Conservation (phyloP, 1,140 invertebrate genomes). For the Copidosoma floridanum region DNA sequence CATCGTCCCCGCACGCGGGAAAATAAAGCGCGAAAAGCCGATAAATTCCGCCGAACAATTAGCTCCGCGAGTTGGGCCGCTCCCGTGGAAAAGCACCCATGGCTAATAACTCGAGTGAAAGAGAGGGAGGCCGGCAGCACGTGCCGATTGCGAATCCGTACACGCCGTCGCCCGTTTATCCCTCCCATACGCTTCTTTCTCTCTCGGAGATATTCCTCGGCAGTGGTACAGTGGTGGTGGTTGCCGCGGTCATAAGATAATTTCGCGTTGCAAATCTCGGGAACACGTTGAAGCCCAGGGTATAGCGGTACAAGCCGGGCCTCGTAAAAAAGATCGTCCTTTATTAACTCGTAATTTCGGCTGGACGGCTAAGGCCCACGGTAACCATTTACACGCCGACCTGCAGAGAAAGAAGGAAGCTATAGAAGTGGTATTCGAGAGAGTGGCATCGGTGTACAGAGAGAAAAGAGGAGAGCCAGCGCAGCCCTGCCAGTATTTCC, state of each 20-base stretch:
- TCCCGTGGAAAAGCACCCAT: background rate
- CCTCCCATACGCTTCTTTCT: too few relatives aligned
- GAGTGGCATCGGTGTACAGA: background rate
- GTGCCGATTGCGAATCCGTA: too few relatives aligned
- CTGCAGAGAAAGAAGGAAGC: background rate
- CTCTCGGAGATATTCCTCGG: too few relatives aligned
- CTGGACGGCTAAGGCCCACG: too few relatives aligned
- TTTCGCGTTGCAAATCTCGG: constrained; percentile 12
- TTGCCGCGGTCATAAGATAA: constrained; percentile 27
- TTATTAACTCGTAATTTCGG: constrained; percentile 24
- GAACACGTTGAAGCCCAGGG: constrained; percentile 7
- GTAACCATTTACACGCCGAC: too few relatives aligned
- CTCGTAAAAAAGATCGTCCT: constrained; percentile 21
- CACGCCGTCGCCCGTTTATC: too few relatives aligned
- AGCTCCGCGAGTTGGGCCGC: background rate
- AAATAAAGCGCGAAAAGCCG: background rate
- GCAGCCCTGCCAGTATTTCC: constrained; percentile 6
- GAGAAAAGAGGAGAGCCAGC: background rate
- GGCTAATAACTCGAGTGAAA: background rate
- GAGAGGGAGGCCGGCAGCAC: background rate
- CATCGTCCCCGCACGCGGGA: too few relatives aligned
- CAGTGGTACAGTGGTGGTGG: too few relatives aligned
- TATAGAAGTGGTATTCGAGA: too few relatives aligned
- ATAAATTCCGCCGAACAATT: background rate
- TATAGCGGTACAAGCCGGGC: too few relatives aligned